A percentile compares a stretch with the other conserved stretches of the same genome.
Conservation (phyloP, 2,113 vertebrate species). For the Nothoprocta perdicaria region DNA sequence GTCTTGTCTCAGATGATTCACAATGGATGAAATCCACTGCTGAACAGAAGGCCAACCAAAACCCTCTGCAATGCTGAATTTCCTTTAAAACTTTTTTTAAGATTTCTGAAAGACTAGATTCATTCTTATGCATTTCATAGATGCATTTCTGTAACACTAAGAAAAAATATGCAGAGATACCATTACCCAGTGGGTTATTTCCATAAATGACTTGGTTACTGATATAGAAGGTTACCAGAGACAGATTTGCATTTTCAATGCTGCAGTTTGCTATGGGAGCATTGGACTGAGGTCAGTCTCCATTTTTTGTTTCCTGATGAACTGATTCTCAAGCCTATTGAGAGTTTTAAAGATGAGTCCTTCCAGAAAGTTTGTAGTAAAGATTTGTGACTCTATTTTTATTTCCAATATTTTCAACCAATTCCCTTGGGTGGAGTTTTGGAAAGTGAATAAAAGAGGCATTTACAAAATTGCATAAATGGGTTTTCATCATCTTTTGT, state of each 20-base stretch:
- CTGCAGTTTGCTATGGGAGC: not conserved
- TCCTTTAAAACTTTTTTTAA: conserved; percentile 7
- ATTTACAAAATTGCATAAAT: not conserved
- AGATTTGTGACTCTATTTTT: not conserved
- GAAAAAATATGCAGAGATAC: not conserved
- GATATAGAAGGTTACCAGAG: conserved; percentile 23
- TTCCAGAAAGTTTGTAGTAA: not conserved
- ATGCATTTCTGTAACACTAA: not conserved
- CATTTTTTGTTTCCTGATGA: not conserved
- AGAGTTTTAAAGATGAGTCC: not conserved
- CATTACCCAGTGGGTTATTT: not conserved
- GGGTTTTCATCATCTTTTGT: not conserved
- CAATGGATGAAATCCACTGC: conserved; percentile 20
- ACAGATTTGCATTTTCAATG: conserved; percentile 1
- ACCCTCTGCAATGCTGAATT: conserved; percentile 20
- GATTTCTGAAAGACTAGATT: conserved; percentile 5
- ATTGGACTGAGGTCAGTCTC: not conserved
- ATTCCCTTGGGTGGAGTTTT: not conserved
- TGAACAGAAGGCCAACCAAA: not conserved
- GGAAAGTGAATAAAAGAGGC: not conserved
- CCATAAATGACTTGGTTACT: not conserved
- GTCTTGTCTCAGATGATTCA: conserved; percentile 25
- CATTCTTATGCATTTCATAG: not conserved
- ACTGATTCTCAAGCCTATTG: not conserved
- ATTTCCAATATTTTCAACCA: not conserved